These are phyloP conservation scores for Gerris lacustris DNA, from an alignment of 2,888 invertebrate genomes.

Conservation along the genomic window DNA sequence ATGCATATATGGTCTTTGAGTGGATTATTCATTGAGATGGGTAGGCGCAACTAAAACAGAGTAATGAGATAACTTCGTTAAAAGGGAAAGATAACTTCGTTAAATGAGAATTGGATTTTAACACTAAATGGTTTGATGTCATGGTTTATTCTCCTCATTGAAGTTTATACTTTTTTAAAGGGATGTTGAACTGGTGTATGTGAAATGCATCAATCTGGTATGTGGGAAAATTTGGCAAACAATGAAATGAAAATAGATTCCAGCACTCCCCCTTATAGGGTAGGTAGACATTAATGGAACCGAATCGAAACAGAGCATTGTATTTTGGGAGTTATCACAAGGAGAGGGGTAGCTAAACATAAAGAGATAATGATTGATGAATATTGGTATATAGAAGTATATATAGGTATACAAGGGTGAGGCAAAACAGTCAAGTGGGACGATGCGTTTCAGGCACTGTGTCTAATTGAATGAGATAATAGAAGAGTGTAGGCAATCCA, in stretches of 20 bases:
- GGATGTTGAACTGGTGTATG: too few relatives aligned
- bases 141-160: too few relatives aligned
- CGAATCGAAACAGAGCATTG: neutral
- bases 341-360: neutral
- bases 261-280: neutral
- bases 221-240: conserved; percentile 3
- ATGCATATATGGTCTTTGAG: too few relatives aligned
- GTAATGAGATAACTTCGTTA: too few relatives aligned
- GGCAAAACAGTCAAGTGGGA: neutral
- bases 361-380: conserved; percentile 5
- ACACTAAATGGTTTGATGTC: too few relatives aligned
- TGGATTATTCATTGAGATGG: too few relatives aligned
- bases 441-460: neutral
- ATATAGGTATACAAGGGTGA: neutral
- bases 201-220: neutral
- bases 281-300: neutral
- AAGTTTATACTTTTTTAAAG: too few relatives aligned
- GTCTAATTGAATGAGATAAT: conserved; percentile 5
- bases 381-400: neutral
- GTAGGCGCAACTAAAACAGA: too few relatives aligned
- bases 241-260: conserved; percentile 3
- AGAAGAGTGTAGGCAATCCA: neutral
- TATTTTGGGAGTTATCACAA: too few relatives aligned
- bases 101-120: too few relatives aligned
- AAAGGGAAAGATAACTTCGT: too few relatives aligned